Evolutionary conservation across 1,140 invertebrate genomes (phyloP), one percentile per base, ranked within the genome.

Genomic region (Zaprionus gabonicus): DNA sequence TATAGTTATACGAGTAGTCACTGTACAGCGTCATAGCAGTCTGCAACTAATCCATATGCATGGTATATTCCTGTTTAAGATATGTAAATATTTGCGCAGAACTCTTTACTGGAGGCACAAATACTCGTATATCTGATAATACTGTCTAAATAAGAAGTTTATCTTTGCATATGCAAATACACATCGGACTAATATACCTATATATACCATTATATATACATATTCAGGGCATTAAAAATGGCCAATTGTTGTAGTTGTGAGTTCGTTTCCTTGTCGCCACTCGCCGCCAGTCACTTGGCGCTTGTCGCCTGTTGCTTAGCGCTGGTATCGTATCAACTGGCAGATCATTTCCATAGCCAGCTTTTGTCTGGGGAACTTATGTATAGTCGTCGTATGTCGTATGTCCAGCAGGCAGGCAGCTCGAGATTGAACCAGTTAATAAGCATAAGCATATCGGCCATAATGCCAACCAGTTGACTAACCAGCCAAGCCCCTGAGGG

Each of bases 381-480:
- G n/a, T 20, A 46, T 46, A 34, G 9, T 20, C 20, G n/a, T n/a
- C 1, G 23, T 23, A 1, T 1, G 23, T 56, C 55, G 44, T 69
- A 55, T 53, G 34, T 62, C 65, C 36, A 66, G 13, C 7, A 12
- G 51, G 64, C 51, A 56, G 36, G 53, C 46, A 20, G 46, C 46
- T 25, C 17, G 20, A 25, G 20, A 82, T 79, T 76, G 82, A 70
- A 78, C 81, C 81, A 81, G 81, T 80, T 80, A 86, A 85, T 76
- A 86, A 82, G 83, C 83, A 86, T 82, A 87, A 68, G 67, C 62
- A 75, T 78, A 63, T 70, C 46, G 56, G 56, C 20, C 20, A 78
- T 77, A 87, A 38, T 71, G 51, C 83, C 67, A 85, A 76, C 82
- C 69, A 86, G 82, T 86, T 85, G 64, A 59, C 62, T 82, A 38